Evolutionary conservation across 2,797 vertebrate species (phyloP).

Genomic region (Syndactyla subalaris): DNA sequence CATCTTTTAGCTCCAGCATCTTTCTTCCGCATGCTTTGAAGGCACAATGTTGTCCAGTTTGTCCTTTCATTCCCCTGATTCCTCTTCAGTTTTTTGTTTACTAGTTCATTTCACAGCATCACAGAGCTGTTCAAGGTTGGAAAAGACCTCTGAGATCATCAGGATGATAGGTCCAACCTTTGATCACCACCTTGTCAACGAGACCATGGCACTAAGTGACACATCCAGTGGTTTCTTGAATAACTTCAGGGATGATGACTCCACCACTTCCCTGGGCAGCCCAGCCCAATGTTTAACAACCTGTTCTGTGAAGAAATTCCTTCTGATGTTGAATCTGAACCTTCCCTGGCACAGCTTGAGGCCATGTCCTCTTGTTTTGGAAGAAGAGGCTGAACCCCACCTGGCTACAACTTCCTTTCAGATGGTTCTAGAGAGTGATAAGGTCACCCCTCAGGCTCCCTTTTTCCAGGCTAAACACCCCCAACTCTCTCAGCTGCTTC

Average conservation of each 20-base stretch:
- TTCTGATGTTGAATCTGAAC: neutral
- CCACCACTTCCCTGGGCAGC: neutral
- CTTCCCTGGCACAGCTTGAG: neutral
- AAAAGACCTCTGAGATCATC: neutral
- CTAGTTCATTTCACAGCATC: neutral
- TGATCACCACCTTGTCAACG: neutral
- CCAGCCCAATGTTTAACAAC: no score
- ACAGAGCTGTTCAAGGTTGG: neutral
- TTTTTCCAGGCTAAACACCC: neutral
- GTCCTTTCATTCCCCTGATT: neutral
- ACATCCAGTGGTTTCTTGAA: neutral
- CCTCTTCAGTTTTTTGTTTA: neutral
- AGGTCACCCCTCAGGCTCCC: neutral
- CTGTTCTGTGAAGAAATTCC: neutral
- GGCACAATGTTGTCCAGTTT: neutral
- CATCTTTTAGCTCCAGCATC: neutral
- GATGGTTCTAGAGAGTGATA: neutral
- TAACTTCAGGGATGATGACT: no score
- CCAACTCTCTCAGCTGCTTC: neutral
- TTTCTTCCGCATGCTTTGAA: neutral
- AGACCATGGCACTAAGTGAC: neutral
- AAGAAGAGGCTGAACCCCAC: neutral
- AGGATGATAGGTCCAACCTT: neutral
- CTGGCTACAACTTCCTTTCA: neutral
- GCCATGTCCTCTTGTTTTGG: neutral